Conservation (phyloP, 2,888 invertebrate genomes). For the Drepanosiphum platanoidis region DNA sequence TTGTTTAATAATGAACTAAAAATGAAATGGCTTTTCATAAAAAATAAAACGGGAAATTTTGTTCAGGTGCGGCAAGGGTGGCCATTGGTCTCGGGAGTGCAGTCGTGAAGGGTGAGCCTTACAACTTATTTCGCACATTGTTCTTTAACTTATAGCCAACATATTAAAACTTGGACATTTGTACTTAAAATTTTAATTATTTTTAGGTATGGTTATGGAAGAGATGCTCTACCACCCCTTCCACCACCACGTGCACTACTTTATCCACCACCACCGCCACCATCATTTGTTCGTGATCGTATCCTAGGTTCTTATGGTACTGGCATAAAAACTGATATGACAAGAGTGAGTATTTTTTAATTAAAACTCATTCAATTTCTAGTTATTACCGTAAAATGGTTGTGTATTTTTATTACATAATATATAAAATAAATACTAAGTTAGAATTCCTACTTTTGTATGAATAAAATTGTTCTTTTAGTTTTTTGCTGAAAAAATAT, state of each 20-base stretch:
- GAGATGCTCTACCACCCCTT: slow-evolving; percentile 70
- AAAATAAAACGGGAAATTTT: slow-evolving; percentile 63
- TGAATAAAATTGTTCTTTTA: no score
- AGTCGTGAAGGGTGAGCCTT: slow-evolving; percentile 73
- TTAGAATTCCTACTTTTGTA: background rate
- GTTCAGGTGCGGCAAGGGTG: slow-evolving; percentile 84
- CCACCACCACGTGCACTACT: slow-evolving; percentile 85
- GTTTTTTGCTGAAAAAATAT: no score
- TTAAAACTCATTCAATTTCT: background rate
- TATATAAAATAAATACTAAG: background rate
- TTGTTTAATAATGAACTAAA: slow-evolving; percentile 53
- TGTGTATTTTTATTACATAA: background rate
- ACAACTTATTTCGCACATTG: slow-evolving; percentile 61
- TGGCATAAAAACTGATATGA: slow-evolving; percentile 53
- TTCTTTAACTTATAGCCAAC: slow-evolving; percentile 28
- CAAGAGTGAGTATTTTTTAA: slow-evolving; percentile 41
- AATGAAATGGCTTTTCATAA: slow-evolving; percentile 40
- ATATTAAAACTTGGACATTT: slow-evolving; percentile 15
- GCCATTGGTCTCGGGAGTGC: slow-evolving; percentile 97
- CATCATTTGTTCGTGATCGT: slow-evolving; percentile 89
- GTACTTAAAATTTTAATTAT: slow-evolving; percentile 9
- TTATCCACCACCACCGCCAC: slow-evolving; percentile 88
- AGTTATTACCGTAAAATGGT: background rate
- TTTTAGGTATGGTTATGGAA: slow-evolving; percentile 64
- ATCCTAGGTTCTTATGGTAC: slow-evolving; percentile 79